Evolutionary conservation across 1,140 invertebrate species (phyloP).

Genomic region (Scaptomyza pallida): DNA sequence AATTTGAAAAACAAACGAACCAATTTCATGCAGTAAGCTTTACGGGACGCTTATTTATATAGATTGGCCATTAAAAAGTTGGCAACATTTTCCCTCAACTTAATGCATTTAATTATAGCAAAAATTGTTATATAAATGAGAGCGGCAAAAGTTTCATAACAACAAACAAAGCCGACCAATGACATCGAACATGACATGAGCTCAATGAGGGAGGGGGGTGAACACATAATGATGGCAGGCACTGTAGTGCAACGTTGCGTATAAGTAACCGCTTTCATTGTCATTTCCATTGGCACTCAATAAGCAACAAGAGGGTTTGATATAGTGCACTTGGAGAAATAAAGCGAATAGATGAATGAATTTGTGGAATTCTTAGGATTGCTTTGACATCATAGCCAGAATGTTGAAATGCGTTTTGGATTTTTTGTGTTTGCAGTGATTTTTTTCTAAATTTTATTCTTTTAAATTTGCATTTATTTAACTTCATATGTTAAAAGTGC

Average conservation of each 20-base stretch:
- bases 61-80: constrained; percentile 31
- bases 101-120: constrained; percentile 43
- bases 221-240: background rate
- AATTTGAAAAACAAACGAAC: background rate
- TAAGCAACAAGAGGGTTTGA: constrained; percentile 10
- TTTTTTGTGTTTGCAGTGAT: too few relatives aligned
- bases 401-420: too few relatives aligned
- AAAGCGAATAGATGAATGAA: background rate
- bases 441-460: too few relatives aligned
- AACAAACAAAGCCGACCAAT: constrained; percentile 31
- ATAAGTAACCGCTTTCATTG: constrained; percentile 72
- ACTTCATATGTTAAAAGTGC: too few relatives aligned
- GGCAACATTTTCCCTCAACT: constrained; percentile 4
- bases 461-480: background rate
- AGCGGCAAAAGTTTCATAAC: background rate
- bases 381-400: too few relatives aligned
- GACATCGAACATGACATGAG: constrained; percentile 27
- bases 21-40: constrained; percentile 1
- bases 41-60: background rate
- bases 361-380: too few relatives aligned
- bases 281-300: constrained; percentile 61
- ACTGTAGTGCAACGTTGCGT: constrained; percentile 56
- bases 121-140: constrained; percentile 31
- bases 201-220: constrained; percentile 18
- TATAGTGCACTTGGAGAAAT: background rate